Percentiles rank a stretch among this genome's conserved stretches.
These are phyloP conservation scores for Rhingia rostrata DNA, from an alignment of 2,888 invertebrate species.

Conservation along the genomic window DNA sequence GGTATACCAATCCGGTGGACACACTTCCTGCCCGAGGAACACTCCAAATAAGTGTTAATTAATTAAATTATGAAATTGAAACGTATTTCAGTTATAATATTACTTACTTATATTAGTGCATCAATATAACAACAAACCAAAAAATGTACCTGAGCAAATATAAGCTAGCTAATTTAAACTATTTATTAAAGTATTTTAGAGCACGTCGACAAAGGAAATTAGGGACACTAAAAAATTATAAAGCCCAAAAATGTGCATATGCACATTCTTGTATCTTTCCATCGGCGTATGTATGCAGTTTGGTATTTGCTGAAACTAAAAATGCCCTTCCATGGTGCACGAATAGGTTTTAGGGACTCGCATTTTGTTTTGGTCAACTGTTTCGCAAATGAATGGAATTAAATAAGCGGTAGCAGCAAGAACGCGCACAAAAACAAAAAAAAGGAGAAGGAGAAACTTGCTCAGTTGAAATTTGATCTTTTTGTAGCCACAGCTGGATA, in stretches of 20 bases:
- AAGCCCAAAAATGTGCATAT: slow-evolving; percentile 28
- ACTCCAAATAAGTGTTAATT: no score
- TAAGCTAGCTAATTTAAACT: background rate
- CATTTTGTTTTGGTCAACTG: slow-evolving; percentile 73
- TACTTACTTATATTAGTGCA: no score
- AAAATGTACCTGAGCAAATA: no score
- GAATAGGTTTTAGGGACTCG: slow-evolving; percentile 62
- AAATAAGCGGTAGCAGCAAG: slow-evolving; percentile 26
- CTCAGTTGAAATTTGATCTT: slow-evolving; percentile 57
- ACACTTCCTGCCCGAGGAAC: no score
- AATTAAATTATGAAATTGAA: no score
- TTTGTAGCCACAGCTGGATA: slow-evolving; percentile 49
- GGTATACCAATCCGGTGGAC: no score
- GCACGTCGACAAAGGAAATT: slow-evolving; percentile 22
- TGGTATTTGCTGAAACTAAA: slow-evolving; percentile 15
- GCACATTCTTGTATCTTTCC: slow-evolving; percentile 27
- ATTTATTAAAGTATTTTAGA: slow-evolving; percentile 7
- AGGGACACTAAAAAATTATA: slow-evolving; percentile 19
- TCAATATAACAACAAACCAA: no score
- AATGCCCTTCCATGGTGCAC: slow-evolving; percentile 35
- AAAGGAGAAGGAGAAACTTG: slow-evolving; percentile 23
- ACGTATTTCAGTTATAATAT: no score
- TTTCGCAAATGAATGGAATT: slow-evolving; percentile 56
- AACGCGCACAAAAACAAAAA: background rate
- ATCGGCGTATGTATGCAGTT: background rate